Evolutionary conservation across 2,113 vertebrate species (phyloP), one percentile per base, ranked within the genome.

Genomic region (Vombatus ursinus): DNA sequence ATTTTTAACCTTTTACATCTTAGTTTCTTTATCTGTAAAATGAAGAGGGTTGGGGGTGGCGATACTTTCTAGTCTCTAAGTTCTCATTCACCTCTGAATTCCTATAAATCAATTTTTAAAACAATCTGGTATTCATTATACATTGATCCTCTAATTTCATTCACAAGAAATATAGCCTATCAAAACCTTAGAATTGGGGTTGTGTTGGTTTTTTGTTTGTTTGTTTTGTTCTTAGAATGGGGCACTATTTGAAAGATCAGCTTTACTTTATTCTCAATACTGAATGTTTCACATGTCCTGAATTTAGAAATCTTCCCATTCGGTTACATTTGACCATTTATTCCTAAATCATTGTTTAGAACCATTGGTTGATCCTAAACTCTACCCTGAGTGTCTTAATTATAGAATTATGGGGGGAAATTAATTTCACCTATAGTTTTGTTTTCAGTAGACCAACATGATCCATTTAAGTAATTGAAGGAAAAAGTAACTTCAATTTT

Each of bases 401-500:
- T 22, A 53, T 50, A 91, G 5, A 25, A 24, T 22, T 53, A 2
- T 90, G 93, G 68, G 49, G 53, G 31, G 92, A 92, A 54, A 91
- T 11, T 44, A 49, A 57, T 61, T 2, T 31, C 91, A 25, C 23
- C 12, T 28, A 28, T 25, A 26, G 3, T 91, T 92, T 96, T 84
- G 3, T 44, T 54, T 84, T 91, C 2, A 77, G 52, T 94, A 93
- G 91, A 51, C 96, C 94, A 95, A 91, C 90, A 93, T 50, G 31
- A 92, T 77, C 90, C 94, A 84, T 93, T 94, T 91, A 95, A 96
- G 3, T 12, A 92, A 8, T 92, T 52, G 94, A 2, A 92, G 47
- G 25, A 94, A 95, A 53, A 16, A 91, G 90, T 90, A 92, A 84
- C 6, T 90, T 93, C 0, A 3, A 12, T 54, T 96, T 77, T 95